Evolutionary conservation across 2,797 vertebrate species (phyloP).

Genomic region (Hypotaenidia okinawae): DNA sequence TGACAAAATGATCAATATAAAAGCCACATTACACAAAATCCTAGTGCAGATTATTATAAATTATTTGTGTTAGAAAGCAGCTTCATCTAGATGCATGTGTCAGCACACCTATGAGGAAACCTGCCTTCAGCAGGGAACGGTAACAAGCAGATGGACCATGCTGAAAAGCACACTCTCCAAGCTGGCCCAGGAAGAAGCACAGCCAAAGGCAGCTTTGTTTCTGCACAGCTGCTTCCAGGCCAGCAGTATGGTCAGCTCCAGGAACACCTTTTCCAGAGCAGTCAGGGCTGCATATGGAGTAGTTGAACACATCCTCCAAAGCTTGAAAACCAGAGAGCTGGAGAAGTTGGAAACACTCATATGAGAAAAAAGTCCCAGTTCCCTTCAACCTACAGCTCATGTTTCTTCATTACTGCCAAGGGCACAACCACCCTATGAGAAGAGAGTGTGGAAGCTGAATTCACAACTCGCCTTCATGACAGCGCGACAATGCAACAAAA

Average conservation of each 20-base stretch:
- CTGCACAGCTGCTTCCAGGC: neutral
- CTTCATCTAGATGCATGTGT: neutral
- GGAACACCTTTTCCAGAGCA: neutral
- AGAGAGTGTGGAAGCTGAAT: neutral
- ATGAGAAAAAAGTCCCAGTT: neutral
- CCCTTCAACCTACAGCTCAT: neutral
- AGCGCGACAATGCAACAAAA: neutral
- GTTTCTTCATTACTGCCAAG: neutral
- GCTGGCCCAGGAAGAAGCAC: neutral
- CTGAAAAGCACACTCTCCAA: neutral
- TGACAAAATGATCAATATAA: neutral
- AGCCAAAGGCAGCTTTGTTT: neutral
- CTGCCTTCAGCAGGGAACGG: neutral
- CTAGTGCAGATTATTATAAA: neutral
- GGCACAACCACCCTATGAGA: neutral
- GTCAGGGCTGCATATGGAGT: neutral
- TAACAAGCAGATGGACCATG: neutral
- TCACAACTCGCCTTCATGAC: neutral
- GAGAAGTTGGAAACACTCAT: accelerated
- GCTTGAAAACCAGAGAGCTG: neutral
- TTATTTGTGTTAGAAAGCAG: neutral
- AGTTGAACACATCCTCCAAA: neutral
- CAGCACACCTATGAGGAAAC: neutral
- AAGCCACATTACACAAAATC: neutral
- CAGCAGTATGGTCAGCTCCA: neutral